These are phyloP conservation scores for Sericinus montela DNA, from an alignment of 2,888 invertebrate species.

Conservation along the genomic window DNA sequence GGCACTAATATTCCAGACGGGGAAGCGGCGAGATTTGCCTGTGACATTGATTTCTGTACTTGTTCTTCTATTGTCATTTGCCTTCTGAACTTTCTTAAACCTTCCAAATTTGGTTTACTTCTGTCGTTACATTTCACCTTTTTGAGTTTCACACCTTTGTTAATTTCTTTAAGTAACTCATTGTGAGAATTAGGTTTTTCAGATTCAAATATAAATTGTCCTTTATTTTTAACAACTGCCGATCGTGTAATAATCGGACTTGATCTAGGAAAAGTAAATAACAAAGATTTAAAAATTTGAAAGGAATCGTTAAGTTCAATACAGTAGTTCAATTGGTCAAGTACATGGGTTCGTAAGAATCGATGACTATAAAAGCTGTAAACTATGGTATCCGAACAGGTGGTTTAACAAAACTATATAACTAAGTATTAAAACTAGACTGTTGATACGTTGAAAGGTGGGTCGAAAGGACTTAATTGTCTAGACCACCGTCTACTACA, in stretches of 20 bases:
- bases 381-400: too few relatives aligned
- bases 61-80: conserved; percentile 95
- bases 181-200: conserved; percentile 90
- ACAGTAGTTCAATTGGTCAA: too few relatives aligned
- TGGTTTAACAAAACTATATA: too few relatives aligned
- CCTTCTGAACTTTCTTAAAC: conserved; percentile 90
- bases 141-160: conserved; percentile 86
- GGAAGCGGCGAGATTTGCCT: conserved; percentile 77
- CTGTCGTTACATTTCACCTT: conserved; percentile 90
- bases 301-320: not conserved
- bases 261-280: conserved; percentile 62
- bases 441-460: too few relatives aligned
- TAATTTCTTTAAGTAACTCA: conserved; percentile 88
- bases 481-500: too few relatives aligned
- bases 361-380: too few relatives aligned
- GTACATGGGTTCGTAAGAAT: too few relatives aligned
- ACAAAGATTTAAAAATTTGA: not conserved
- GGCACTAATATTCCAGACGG: conserved; percentile 51
- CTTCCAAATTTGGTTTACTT: conserved; percentile 90
- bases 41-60: conserved; percentile 89
- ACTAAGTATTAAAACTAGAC: too few relatives aligned
- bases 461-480: too few relatives aligned
- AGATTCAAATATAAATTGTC: conserved; percentile 92
- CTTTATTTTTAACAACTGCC: conserved; percentile 83
- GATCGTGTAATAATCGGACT: conserved; percentile 79